These are phyloP conservation scores for Seison nebaliae DNA, from an alignment of 1,140 invertebrate genomes.

Conservation along the genomic window DNA sequence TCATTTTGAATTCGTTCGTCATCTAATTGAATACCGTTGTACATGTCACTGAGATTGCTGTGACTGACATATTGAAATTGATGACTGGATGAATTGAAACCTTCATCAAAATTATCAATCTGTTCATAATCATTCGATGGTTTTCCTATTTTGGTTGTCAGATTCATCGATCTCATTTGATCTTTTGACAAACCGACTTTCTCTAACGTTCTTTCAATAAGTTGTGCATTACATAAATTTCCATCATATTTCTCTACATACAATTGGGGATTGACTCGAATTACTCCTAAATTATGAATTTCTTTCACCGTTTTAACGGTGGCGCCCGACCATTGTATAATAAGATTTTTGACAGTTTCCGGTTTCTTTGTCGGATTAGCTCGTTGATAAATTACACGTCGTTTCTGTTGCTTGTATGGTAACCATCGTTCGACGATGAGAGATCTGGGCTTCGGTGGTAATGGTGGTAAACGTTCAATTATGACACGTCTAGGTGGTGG, in stretches of 20 bases:
- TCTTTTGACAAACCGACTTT: too few relatives aligned
- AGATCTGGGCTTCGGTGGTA: conserved; percentile 5
- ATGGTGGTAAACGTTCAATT: conserved; percentile 8
- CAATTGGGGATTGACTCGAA: conserved; percentile 3
- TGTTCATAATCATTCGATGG: too few relatives aligned
- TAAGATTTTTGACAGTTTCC: background rate
- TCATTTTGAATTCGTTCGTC: too few relatives aligned
- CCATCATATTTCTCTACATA: background rate
- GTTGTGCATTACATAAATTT: background rate
- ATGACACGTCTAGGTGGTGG: conserved; percentile 7
- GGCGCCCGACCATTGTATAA: conserved; percentile 7
- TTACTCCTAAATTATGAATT: conserved; percentile 2
- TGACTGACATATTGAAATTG: too few relatives aligned
- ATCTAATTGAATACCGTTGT: too few relatives aligned
- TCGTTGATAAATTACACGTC: background rate
- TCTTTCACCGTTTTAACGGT: background rate
- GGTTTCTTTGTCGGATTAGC: background rate
- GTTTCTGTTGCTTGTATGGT: conserved; percentile 1
- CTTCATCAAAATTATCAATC: too few relatives aligned
- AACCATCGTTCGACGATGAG: conserved; percentile 10
- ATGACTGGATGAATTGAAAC: too few relatives aligned
- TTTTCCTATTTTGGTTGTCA: too few relatives aligned
- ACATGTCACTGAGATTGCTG: too few relatives aligned
- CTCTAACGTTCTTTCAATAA: too few relatives aligned
- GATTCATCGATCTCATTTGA: too few relatives aligned